Evolutionary conservation across 2,888 invertebrate species (phyloP), one percentile per base, ranked within the genome.

Genomic region (Palloptera scutellata): DNA sequence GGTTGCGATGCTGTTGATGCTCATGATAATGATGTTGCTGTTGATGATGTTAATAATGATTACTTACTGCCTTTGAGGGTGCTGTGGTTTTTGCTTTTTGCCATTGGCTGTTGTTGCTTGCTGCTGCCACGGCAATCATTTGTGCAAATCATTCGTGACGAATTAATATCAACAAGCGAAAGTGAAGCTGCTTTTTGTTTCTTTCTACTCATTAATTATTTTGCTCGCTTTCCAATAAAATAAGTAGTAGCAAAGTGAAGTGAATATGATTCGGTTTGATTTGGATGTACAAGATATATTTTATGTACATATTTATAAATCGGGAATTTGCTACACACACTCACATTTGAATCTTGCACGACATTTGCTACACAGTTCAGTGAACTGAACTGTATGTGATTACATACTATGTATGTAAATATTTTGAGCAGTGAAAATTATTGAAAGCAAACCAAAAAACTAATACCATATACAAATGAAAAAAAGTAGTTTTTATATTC

Each of bases 101-200:
- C 1, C 15, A 19, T 53, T 17, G 41, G 11, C 51, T n/a, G 40
- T 41, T n/a, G 51, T 52, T 52, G 42, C 41, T 59, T 13, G 48
- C 43, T 64, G 52, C 40, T 58, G 42, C 59, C 52, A 45, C 58
- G 55, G 65, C 59, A 59, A 65, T 64, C 58, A 64, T 59, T 65
- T 65, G 52, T 30, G 30, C 53, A 65, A 60, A 65, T 66, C 66
- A 61, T 54, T 66, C 61, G 61, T 66, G 66, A 61, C 61, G 61
- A 66, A 61, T 61, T 54, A 61, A 66, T 57, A 57, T 40, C 53
- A 41, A 57, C 57, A 30, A 54, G 57, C 57, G 57, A 57, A 57
- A 57, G 57, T 57, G 30, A 30, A 41, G 20, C 54, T 10, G n/a
- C 15, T 57, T 57, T 57, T 57, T 57, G 6, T 19, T 11, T 40